Evolutionary conservation across 2,113 vertebrate species (phyloP).

Genomic region (Dipodomys stephensi): DNA sequence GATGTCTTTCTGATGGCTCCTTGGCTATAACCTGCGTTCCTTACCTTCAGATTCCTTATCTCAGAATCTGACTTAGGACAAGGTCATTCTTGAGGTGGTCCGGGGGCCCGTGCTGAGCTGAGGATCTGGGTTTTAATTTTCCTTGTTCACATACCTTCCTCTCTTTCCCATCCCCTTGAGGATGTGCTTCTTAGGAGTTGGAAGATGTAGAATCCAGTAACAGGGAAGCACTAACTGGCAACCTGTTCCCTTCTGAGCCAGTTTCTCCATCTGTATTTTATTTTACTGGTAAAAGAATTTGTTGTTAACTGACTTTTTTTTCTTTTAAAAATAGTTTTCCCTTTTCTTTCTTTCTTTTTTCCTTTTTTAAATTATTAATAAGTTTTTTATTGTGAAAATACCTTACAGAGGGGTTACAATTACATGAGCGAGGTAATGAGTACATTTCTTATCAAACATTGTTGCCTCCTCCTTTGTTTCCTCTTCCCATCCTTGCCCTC

Average conservation of each 20-base stretch:
- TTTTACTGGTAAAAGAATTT: constrained; percentile 4
- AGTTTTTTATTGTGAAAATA: no score
- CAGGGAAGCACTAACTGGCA: background rate
- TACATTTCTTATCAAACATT: no score
- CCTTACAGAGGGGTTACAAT: no score
- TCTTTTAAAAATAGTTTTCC: no score
- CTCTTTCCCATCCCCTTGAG: rapidly evolving
- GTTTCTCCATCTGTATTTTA: background rate
- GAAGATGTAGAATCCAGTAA: no score
- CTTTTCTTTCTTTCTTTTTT: no score
- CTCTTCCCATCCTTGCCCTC: no score
- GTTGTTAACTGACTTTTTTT: constrained; percentile 4
- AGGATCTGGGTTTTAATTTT: background rate
- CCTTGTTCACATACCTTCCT: no score
- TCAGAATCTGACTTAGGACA: background rate
- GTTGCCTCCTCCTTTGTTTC: no score
- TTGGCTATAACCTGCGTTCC: background rate
- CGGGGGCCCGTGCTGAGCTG: background rate
- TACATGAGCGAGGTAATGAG: no score
- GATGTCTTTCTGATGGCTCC: background rate
- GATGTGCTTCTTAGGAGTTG: rapidly evolving
- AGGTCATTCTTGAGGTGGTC: no score
- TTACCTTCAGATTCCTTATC: background rate
- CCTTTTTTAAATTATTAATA: no score
- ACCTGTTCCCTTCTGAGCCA: background rate